These are phyloP conservation scores for Bufo bufo DNA, from an alignment of 2,113 vertebrate species.

Conservation along the genomic window DNA sequence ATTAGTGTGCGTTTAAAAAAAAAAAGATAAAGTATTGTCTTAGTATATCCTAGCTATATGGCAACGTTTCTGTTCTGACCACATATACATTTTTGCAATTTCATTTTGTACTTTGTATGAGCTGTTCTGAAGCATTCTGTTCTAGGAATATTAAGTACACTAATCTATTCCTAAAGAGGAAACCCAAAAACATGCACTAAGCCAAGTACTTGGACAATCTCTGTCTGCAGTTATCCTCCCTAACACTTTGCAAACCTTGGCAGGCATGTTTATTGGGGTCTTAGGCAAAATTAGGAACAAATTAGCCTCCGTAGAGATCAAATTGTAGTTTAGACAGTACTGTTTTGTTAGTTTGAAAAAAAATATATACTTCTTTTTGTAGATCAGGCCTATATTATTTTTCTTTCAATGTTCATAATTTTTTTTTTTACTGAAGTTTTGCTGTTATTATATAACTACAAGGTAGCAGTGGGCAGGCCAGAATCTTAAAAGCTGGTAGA, in stretches of 20 bases:
- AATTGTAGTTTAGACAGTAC: constrained; percentile 59
- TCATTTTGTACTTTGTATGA: background rate
- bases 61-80: background rate
- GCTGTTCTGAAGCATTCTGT: constrained; percentile 34
- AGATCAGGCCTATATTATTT: background rate
- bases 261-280: constrained; percentile 69
- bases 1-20: no score
- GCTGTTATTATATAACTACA: background rate
- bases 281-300: constrained; percentile 71
- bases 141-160: constrained; percentile 28
- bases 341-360: constrained; percentile 58
- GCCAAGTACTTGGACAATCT: constrained; percentile 61
- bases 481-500: background rate
- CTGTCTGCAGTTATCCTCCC: constrained; percentile 64
- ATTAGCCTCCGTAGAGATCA: constrained; percentile 67
- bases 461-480: background rate
- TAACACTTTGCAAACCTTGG: constrained; percentile 62
- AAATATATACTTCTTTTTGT: constrained; percentile 55
- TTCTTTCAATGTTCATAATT: background rate
- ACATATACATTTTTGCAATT: background rate
- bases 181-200: constrained; percentile 53
- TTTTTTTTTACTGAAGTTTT: background rate
- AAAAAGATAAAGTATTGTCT: background rate
- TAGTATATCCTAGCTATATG: background rate
- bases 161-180: constrained; percentile 30